These are phyloP conservation scores for Scatophagus argus DNA, from an alignment of 2,113 vertebrate genomes.

Conservation along the genomic window DNA sequence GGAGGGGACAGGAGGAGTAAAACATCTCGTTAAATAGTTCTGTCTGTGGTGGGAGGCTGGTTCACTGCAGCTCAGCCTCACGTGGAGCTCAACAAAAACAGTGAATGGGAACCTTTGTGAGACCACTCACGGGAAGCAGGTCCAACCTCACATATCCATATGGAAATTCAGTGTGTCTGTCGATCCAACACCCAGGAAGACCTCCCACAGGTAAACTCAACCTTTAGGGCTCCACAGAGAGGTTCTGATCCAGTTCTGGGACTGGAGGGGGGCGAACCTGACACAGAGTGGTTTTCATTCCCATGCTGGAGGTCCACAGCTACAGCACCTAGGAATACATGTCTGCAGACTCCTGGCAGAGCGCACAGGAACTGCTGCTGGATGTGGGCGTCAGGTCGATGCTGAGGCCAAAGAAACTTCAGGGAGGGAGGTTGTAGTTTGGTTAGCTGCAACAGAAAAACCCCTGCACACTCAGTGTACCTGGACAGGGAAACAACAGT, in stretches of 20 bases:
- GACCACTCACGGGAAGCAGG: constrained; percentile 30
- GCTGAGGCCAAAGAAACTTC: constrained; percentile 52
- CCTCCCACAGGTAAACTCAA: constrained; percentile 55
- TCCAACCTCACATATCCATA: constrained; percentile 65
- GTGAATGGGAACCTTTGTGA: constrained; percentile 47
- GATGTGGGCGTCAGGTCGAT: constrained; percentile 42
- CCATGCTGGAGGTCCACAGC: constrained; percentile 46
- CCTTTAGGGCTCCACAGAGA: constrained; percentile 32
- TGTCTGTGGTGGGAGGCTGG: constrained; percentile 18
- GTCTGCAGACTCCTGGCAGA: constrained; percentile 42
- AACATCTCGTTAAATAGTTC: constrained; percentile 12
- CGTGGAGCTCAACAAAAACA: background rate
- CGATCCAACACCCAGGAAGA: constrained; percentile 59
- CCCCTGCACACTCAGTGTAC: constrained; percentile 32
- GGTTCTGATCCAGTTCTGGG: constrained; percentile 40
- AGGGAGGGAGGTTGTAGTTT: constrained; percentile 50
- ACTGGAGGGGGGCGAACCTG: constrained; percentile 3
- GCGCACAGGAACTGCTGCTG: constrained; percentile 60
- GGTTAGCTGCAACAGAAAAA: constrained; percentile 41
- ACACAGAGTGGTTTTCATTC: constrained; percentile 47
- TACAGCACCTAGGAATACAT: constrained; percentile 36
- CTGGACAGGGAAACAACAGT: constrained; percentile 11
- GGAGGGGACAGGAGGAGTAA: constrained; percentile 11
- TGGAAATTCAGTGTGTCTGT: constrained; percentile 52
- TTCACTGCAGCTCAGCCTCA: constrained; percentile 30